Evolutionary conservation across 2,113 vertebrate genomes (phyloP), one percentile per base, ranked within the genome.

Genomic region (Bubo scandiacus): DNA sequence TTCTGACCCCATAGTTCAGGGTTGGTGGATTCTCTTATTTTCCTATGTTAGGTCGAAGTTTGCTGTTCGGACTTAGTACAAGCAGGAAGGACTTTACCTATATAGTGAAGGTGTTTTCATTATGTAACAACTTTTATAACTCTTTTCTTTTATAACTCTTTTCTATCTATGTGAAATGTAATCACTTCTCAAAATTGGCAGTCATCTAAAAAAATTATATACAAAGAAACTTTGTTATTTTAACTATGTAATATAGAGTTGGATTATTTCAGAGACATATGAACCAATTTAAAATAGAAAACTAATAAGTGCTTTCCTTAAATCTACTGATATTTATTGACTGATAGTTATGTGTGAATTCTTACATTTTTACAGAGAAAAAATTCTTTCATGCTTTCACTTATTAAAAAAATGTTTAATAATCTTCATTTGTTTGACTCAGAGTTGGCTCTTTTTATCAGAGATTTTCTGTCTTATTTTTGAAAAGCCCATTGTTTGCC

Each of bases 401-500:
- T 83, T 95, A 61, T 88, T 90, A 65, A 88, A 94, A 75, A 88
- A 61, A 52, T 34, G 81, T 88, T 96, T 80, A 86, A 94, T 94
- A 90, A 67, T 83, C 66, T 94, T 82, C 22, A 75, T 61, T 94
- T 92, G 30, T 92, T 93, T 85, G 62, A 72, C 54, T 82, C 42
- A 21, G 38, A 75, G 58, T 90, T 95, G 66, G 59, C 42, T 95
- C 61, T 90, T 86, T 90, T 84, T 92, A 87, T 91, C 85, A 86
- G 72, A 94, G 83, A 92, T 78, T 81, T 93, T 59, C 94, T 93
- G 71, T 88, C 85, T 95, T 68, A 40, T 71, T 89, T 96, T 92
- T 96, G 86, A 96, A 96, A 96, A 92, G 94, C 73, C 61, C 11
- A 72, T 96, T 97, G 86, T 96, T 92, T 96, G 94, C 89, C 47